These are phyloP conservation scores for Andinoacara biseriatus DNA, from an alignment of 2,113 vertebrate genomes.

Conservation along the genomic window DNA sequence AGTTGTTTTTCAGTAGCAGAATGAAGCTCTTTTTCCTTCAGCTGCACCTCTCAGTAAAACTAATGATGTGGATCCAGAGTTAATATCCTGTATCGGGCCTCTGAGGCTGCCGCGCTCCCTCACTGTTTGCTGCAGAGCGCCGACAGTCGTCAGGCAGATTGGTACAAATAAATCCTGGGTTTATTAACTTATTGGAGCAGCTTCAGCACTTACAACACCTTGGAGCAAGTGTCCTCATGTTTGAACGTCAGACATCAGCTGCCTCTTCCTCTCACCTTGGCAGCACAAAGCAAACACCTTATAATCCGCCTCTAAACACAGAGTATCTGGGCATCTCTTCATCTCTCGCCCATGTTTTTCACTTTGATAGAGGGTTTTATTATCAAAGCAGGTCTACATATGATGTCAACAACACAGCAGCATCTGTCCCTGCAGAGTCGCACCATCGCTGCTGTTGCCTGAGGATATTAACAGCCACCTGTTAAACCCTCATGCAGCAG, in stretches of 20 bases:
- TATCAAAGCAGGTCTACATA: not conserved
- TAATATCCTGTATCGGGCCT: slow-evolving; percentile 47
- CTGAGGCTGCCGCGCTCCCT: slow-evolving; percentile 28
- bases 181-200: slow-evolving; percentile 35
- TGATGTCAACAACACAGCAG: not conserved
- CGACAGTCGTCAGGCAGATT: slow-evolving; percentile 32
- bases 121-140: not conserved
- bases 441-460: not conserved
- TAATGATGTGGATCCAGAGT: slow-evolving; percentile 58
- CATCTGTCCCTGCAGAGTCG: not conserved
- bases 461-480: not conserved
- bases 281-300: not conserved
- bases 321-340: not conserved
- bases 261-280: not conserved
- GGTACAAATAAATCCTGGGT: slow-evolving; percentile 48
- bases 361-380: not conserved
- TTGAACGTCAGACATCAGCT: not conserved
- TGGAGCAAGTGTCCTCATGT: not conserved
- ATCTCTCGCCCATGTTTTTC: not conserved
- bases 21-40: not conserved
- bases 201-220: not conserved
- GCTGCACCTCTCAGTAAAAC: slow-evolving; percentile 26
- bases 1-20: not conserved
- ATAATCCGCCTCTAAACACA: not conserved
- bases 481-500: not conserved